phyloP scores from a whole-genome alignment of 2,113 vertebrate species.

The Protobothrops mucrosquamatus region DNA sequence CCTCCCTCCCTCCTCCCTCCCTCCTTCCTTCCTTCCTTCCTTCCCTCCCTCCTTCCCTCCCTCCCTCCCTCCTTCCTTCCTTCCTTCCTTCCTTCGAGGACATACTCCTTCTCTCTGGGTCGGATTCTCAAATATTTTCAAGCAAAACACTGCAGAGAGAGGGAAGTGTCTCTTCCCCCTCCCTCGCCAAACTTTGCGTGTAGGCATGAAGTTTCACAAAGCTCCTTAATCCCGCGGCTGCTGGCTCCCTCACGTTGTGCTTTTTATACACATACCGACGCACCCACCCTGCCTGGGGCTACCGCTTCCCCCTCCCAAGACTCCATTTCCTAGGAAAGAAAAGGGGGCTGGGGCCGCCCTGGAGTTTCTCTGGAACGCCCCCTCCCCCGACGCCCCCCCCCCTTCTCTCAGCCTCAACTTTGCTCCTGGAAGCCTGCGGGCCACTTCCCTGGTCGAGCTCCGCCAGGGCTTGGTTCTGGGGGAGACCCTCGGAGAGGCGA shows the following conservation, averaged over 20 bases:
- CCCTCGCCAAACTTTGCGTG: neutral
- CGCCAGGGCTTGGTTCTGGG: neutral
- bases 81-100: neutral
- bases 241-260: neutral
- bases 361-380: neutral
- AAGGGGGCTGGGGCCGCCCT: neutral
- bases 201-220: neutral
- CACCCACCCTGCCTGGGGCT: neutral
- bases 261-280: neutral
- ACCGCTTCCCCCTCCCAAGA: neutral
- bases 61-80: neutral
- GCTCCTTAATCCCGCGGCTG: neutral
- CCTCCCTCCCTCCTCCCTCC: too few species aligned
- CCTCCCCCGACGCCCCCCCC: neutral
- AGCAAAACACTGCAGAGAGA: neutral
- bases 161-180: neutral
- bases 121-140: neutral
- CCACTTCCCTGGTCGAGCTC: neutral
- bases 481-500: neutral
- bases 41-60: accelerated
- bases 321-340: neutral
- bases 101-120: neutral
- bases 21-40: too few species aligned
- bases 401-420: neutral
- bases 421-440: neutral